Evolutionary conservation across 2,797 vertebrate genomes (phyloP), one percentile per base, ranked within the genome.

Genomic region (Cirrhinus molitorella): DNA sequence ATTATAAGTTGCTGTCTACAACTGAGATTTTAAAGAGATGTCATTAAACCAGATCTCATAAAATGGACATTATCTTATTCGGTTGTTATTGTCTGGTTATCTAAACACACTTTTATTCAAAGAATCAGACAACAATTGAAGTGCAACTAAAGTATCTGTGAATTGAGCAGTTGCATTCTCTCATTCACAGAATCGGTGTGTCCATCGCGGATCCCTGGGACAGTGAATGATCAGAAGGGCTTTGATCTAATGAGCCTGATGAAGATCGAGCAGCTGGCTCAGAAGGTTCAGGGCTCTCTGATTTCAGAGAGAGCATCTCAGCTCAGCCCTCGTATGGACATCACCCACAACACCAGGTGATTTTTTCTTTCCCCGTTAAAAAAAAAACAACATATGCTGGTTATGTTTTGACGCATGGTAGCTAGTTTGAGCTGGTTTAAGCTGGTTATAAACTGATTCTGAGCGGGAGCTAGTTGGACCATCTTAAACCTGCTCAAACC

Each of bases 191-290:
- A 97, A 91, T 96, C 96, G 59, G 96, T 97, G 84, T 97, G 96
- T 92, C 95, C 96, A 0, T 92, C 93, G 81, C 92, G 94, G 92
- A 97, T 96, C 91, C 94, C 95, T 74, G 94, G 95, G 68, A 94
- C 94, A 83, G 92, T 94, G 84, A 93, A 95, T 23, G 95, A 95
- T 88, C 96, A 96, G 89, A 96, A 96, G 85, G 96, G 96, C 51
- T 97, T 97, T 92, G 96, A 97, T 89, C 94, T 97, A 87, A 95
- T 97, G 85, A 83, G 94, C 85, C 94, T 94, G 68, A 92, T 96
- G 90, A 93, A 93, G 88, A 92, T 97, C 45, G 95, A 94, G 88
- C 94, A 93, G 89, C 94, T 92, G 83, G 95, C 95, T 78, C 94
- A 95, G 80, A 95, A 93, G 91, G 93, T 96, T 85, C 93, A 94